These are phyloP conservation scores for Sisor rabdophorus DNA, from an alignment of 2,113 vertebrate species.

Conservation along the genomic window DNA sequence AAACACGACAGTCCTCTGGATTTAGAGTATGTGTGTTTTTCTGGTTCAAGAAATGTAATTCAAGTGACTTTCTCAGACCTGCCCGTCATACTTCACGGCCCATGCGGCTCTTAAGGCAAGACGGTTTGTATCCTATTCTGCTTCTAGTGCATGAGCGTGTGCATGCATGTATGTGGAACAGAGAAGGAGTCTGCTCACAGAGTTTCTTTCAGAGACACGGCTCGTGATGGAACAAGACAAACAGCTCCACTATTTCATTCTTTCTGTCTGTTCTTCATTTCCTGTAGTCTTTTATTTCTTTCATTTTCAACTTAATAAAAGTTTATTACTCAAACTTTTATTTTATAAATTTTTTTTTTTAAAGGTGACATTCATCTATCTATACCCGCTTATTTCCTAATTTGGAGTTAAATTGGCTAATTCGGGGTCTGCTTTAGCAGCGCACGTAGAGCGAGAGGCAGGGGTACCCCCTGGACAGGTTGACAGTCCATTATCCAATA, in stretches of 20 bases:
- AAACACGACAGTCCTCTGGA: background rate
- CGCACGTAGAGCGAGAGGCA: too few species aligned
- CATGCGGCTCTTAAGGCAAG: constrained; percentile 14
- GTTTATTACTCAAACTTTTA: background rate
- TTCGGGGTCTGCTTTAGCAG: too few species aligned
- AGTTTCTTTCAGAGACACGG: constrained; percentile 34
- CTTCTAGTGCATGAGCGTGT: background rate
- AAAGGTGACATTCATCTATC: too few species aligned
- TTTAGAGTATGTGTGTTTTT: background rate
- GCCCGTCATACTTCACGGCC: constrained; percentile 19
- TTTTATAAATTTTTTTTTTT: too few species aligned
- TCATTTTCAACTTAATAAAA: too few species aligned
- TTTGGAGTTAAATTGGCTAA: too few species aligned
- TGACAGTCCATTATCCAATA: too few species aligned
- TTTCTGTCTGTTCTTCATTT: too few species aligned
- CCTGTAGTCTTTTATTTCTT: too few species aligned
- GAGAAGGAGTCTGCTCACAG: background rate
- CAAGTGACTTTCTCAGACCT: constrained; percentile 22
- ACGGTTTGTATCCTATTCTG: constrained; percentile 28
- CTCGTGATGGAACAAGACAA: constrained; percentile 20
- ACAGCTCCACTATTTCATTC: background rate
- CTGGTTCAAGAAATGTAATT: constrained; percentile 26
- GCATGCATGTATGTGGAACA: constrained; percentile 6
- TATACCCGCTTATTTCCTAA: too few species aligned
- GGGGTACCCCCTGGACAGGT: too few species aligned